Percentiles rank a stretch among this genome's conserved stretches.
Conservation (phyloP, 1,140 invertebrate species). For the Sarcophaga peregrina region DNA sequence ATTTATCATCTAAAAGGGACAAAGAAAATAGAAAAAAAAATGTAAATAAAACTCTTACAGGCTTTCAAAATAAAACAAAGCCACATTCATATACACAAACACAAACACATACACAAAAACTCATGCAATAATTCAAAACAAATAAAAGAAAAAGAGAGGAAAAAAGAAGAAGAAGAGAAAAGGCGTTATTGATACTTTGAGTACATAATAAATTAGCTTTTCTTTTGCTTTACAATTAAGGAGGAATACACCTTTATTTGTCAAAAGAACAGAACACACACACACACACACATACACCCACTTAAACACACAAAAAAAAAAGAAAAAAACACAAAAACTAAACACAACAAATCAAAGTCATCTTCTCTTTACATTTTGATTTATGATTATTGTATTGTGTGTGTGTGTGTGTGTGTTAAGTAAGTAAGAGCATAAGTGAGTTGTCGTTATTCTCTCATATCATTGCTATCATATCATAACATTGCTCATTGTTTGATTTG, state of each 20-base stretch:
- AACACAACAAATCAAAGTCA: neutral
- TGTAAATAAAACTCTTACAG: neutral
- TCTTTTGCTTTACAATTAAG: neutral
- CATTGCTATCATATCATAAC: too few relatives aligned
- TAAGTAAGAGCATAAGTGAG: too few relatives aligned
- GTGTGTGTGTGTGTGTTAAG: too few relatives aligned
- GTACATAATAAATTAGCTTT: neutral
- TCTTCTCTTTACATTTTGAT: neutral
- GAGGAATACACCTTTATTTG: neutral
- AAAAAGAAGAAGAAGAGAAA: neutral
- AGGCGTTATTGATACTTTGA: neutral
- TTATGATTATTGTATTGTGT: too few relatives aligned
- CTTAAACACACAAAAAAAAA: too few relatives aligned
- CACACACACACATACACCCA: too few relatives aligned
- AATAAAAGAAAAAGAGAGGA: neutral
- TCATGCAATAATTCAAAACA: neutral
- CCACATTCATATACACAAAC: neutral
- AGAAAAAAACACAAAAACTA: too few relatives aligned
- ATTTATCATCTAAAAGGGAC: neutral
- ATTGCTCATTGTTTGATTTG: too few relatives aligned
- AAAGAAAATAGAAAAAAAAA: neutral
- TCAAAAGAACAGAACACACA: too few relatives aligned
- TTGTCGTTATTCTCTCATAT: too few relatives aligned
- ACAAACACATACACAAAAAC: neutral
- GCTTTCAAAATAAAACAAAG: neutral